Evolutionary conservation across 2,888 invertebrate genomes (phyloP).

Genomic region (Hesperia comma): DNA sequence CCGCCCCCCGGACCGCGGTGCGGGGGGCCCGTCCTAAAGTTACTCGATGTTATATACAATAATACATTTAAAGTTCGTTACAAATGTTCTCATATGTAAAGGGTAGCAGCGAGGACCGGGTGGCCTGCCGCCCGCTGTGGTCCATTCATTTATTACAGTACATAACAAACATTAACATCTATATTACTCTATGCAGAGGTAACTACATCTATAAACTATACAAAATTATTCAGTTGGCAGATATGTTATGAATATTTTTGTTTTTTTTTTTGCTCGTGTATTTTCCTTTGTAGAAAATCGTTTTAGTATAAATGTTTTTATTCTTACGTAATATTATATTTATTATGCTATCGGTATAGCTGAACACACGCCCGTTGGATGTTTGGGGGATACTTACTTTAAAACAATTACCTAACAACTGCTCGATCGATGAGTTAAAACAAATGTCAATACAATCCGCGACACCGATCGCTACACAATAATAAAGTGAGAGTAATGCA

Average conservation of each 20-base stretch:
- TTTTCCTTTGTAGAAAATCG: slow-evolving; percentile 38
- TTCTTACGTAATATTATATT: slow-evolving; percentile 20
- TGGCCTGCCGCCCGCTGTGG: slow-evolving; percentile 44
- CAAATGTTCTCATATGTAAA: slow-evolving; percentile 8
- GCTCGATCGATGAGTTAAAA: slow-evolving; percentile 2
- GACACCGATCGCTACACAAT: background rate
- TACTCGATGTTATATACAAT: background rate
- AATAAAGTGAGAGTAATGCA: background rate
- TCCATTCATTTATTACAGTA: slow-evolving; percentile 48
- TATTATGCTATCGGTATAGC: slow-evolving; percentile 41
- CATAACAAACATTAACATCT: slow-evolving; percentile 38
- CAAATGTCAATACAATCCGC: background rate
- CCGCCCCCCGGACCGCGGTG: background rate
- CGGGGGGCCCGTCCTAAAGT: background rate
- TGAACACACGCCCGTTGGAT: slow-evolving; percentile 42
- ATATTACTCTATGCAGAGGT: slow-evolving; percentile 54
- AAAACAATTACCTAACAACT: too few relatives aligned
- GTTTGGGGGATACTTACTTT: too few relatives aligned
- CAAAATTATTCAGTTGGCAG: slow-evolving; percentile 61
- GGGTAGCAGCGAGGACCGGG: background rate
- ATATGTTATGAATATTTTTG: slow-evolving; percentile 52
- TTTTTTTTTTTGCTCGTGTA: slow-evolving; percentile 29
- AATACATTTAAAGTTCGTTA: background rate
- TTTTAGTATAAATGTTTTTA: slow-evolving; percentile 37
- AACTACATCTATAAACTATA: slow-evolving; percentile 61